phyloP scores from a whole-genome alignment of 2,113 vertebrate species.

The Sinocyclocheilus grahami region DNA sequence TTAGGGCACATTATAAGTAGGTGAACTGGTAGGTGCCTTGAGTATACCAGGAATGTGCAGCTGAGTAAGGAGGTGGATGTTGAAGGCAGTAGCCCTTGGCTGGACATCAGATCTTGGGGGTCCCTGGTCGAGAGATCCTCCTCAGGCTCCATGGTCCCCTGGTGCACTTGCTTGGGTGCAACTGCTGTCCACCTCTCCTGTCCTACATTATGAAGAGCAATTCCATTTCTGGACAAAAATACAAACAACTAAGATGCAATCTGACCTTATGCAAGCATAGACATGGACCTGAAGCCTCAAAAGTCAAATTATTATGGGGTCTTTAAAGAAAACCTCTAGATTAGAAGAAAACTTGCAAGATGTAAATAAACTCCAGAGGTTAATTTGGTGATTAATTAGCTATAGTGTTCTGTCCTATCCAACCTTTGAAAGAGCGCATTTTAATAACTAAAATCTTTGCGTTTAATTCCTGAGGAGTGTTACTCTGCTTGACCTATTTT shows the following conservation, averaged over 20 bases:
- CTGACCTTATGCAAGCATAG: background rate
- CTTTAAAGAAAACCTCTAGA: background rate
- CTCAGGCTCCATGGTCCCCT: conserved; percentile 74
- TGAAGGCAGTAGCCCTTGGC: conserved; percentile 60
- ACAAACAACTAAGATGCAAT: conserved; percentile 13
- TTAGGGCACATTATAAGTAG: background rate
- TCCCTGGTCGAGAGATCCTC: conserved; percentile 46
- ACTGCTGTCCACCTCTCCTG: conserved; percentile 61
- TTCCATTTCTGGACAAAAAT: conserved; percentile 56
- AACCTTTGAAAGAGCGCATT: background rate
- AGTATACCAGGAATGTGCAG: conserved; percentile 69
- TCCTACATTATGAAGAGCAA: conserved; percentile 70
- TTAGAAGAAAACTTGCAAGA: background rate
- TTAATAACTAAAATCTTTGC: conserved; percentile 25
- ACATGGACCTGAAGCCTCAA: background rate
- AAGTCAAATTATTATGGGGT: background rate
- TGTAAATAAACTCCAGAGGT: background rate
- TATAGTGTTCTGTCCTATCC: background rate
- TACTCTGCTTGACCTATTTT: conserved; percentile 73
- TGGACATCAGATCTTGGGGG: conserved; percentile 69
- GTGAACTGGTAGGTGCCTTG: background rate
- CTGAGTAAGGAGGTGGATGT: conserved; percentile 53
- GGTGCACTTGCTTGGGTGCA: conserved; percentile 65
- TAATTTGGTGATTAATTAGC: background rate
- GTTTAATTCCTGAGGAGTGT: conserved; percentile 30